Evolutionary conservation across 2,797 vertebrate species (phyloP), one percentile per base, ranked within the genome.

Genomic region (Bradypodion pumilum): DNA sequence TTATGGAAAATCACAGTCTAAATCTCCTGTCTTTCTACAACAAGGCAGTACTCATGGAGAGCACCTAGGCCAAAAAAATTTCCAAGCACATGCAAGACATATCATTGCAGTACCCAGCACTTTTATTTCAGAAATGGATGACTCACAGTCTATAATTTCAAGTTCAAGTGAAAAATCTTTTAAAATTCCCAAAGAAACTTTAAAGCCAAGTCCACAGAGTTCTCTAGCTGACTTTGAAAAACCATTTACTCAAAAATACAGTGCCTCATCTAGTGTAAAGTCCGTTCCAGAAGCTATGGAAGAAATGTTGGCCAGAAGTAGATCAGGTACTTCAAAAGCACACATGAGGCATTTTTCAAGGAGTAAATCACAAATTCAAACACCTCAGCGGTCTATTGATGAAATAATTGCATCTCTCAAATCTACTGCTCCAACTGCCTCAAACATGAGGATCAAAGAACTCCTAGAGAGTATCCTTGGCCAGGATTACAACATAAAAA

Each of bases 401-500:
- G 95, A 97, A 93, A 95, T 95, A 91, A 94, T 95, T 83, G 92
- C 93, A 82, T 96, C 95, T 7, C 89, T 94, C 87, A 94, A 92
- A 91, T 95, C 92, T 56, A 89, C 94, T 89, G 89, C 85, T 77
- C 91, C 90, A 74, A 91, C 86, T 86, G 89, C 89, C 65, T 92
- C 93, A n/a, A 93, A 95, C 85, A 73, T 93, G 85, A 94, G 0
- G 85, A 94, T 96, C 91, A 94, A 91, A 92, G 95, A 95, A 81
- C 94, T 95, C 91, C 92, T 91, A 65, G 91, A 94, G 91, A 94
- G 94, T 85, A 89, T 96, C 85, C 91, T 96, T 84, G 96, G 95
- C 63, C 87, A 94, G 89, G 93, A 88, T 85, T 95, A 92, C 90
- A 91, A 85, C 89, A 74, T 93, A 73, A 88, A 87, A 49, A 90